Evolutionary conservation across 2,888 invertebrate genomes (phyloP).

Genomic region (Endomychus coccineus): DNA sequence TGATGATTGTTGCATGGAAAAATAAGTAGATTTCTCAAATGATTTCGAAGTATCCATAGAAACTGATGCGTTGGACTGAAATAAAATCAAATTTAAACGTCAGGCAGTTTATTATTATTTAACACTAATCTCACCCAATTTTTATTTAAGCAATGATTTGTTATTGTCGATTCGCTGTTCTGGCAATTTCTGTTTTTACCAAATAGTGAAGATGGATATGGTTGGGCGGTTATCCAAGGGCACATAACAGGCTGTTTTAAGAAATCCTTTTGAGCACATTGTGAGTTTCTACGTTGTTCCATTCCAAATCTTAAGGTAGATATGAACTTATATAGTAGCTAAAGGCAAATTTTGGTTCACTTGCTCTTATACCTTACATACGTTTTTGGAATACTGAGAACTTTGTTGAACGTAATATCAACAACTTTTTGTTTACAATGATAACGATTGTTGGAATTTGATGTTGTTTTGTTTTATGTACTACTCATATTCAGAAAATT

Average conservation of each 20-base stretch:
- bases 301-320: no score
- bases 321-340: no score
- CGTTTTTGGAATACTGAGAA: no score
- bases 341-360: no score
- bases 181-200: constrained; percentile 27
- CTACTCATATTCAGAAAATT: no score
- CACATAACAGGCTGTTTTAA: constrained; percentile 29
- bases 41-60: constrained; percentile 5
- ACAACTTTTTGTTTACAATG: no score
- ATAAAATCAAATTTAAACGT: constrained; percentile 2
- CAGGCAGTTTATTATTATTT: not conserved
- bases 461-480: no score
- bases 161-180: constrained; percentile 7
- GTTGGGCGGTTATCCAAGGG: constrained; percentile 31
- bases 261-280: constrained; percentile 19
- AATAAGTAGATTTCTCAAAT: constrained; percentile 15
- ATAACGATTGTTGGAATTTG: no score
- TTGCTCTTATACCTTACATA: no score
- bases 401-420: no score
- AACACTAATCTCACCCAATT: constrained; percentile 11
- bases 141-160: constrained; percentile 9
- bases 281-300: constrained; percentile 19
- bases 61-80: constrained; percentile 2
- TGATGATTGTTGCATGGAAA: constrained; percentile 33
- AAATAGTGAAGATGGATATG: constrained; percentile 27